A percentile compares a stretch with the other conserved stretches of the same genome.
Conservation (phyloP, 2,888 invertebrate genomes). For the Nebria brevicollis region DNA sequence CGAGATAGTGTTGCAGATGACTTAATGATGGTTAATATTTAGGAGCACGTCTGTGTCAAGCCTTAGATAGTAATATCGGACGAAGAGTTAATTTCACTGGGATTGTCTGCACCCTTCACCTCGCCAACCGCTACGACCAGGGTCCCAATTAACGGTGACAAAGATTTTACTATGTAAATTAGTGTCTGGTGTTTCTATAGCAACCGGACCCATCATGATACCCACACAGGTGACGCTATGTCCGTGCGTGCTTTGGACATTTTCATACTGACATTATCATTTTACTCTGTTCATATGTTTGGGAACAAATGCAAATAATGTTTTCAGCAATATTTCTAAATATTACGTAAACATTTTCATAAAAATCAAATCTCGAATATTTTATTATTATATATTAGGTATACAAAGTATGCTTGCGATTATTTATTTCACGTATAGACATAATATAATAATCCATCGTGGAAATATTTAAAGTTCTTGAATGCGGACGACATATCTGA, state of each 20-base stretch:
- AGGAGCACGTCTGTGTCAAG: constrained; percentile 9
- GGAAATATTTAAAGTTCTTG: neutral
- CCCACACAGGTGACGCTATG: constrained; percentile 30
- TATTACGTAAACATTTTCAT: too few relatives aligned
- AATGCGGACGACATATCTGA: neutral
- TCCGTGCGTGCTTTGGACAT: neutral
- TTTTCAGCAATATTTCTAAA: neutral
- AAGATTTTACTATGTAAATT: constrained; percentile 60
- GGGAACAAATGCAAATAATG: neutral
- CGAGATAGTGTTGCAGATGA: neutral
- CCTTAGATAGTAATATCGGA: constrained; percentile 21
- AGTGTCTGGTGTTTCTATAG: constrained; percentile 57
- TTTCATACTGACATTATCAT: neutral
- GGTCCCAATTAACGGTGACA: constrained; percentile 57
- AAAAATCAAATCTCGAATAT: too few relatives aligned
- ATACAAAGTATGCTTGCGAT: too few relatives aligned
- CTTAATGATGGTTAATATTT: constrained; percentile 1
- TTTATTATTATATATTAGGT: too few relatives aligned
- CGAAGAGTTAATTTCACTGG: constrained; percentile 48
- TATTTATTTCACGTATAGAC: too few relatives aligned
- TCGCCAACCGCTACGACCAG: constrained; percentile 41
- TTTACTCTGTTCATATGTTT: neutral
- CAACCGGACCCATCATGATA: constrained; percentile 46
- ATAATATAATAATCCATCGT: too few relatives aligned
- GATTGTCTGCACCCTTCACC: constrained; percentile 39